Evolutionary conservation across 2,888 invertebrate species (phyloP).

Genomic region (Drosophila mettleri): DNA sequence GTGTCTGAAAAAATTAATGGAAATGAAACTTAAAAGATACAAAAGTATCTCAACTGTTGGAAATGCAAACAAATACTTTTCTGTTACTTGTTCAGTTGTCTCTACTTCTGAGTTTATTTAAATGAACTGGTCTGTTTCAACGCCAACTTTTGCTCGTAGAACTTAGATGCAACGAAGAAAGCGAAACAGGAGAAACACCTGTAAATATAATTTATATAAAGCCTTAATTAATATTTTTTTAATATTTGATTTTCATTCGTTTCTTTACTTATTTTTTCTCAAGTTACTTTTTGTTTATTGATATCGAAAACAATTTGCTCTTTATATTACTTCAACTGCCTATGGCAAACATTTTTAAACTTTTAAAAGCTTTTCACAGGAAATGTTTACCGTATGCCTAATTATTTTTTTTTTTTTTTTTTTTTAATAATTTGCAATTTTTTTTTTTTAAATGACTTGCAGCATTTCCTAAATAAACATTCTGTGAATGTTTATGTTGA

Average conservation of each 20-base stretch:
- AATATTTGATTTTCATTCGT: neutral
- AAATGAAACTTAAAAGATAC: conserved; percentile 31
- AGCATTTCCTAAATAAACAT: too few species aligned
- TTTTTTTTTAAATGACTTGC: neutral
- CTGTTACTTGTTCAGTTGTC: conserved; percentile 4
- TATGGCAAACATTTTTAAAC: neutral
- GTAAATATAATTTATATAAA: conserved; percentile 30
- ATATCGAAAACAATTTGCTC: neutral
- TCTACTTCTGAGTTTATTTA: conserved; percentile 27
- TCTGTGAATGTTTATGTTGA: too few species aligned
- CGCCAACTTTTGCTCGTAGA: conserved; percentile 2
- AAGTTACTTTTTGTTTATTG: neutral
- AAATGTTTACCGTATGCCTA: neutral
- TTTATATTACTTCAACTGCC: neutral
- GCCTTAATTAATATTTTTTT: neutral
- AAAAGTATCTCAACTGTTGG: conserved; percentile 48
- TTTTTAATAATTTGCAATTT: neutral
- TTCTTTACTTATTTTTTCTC: neutral
- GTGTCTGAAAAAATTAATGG: conserved; percentile 21
- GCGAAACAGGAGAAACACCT: neutral
- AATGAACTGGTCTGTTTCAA: conserved; percentile 46
- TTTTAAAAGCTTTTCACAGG: too few species aligned
- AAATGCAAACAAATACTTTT: conserved; percentile 40
- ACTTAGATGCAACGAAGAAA: neutral
- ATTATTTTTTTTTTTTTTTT: neutral